A percentile compares a stretch with the other conserved stretches of the same genome.
phyloP scores from a whole-genome alignment of 2,888 invertebrate species.

The Mimachlamys varia region DNA sequence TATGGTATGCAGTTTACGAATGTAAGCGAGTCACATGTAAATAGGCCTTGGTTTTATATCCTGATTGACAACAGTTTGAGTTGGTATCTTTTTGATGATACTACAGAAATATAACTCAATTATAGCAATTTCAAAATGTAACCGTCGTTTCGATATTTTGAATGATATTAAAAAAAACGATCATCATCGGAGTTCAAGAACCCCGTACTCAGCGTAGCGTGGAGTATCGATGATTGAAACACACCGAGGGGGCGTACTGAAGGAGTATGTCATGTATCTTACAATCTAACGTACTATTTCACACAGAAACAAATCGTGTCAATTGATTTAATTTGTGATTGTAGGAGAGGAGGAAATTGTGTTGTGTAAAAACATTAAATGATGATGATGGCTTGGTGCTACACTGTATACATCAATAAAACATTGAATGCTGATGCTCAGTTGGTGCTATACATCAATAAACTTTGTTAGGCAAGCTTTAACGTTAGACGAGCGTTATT shows the following conservation, averaged over 20 bases:
- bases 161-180: not conserved
- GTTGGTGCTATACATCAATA: too few relatives aligned
- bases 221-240: not conserved
- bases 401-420: too few relatives aligned
- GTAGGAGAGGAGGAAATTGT: not conserved
- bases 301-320: conserved; percentile 3
- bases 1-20: too few relatives aligned
- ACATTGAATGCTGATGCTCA: not conserved
- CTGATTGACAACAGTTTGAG: not conserved
- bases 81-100: not conserved
- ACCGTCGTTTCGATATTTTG: not conserved
- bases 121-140: not conserved
- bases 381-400: not conserved
- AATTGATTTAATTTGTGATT: conserved; percentile 9
- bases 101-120: not conserved
- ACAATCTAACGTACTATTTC: not conserved
- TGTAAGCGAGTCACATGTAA: too few relatives aligned
- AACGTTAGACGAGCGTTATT: too few relatives aligned
- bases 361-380: not conserved
- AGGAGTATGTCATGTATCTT: not conserved
- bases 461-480: too few relatives aligned
- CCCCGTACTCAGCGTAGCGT: not conserved
- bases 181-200: not conserved
- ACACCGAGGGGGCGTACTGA: not conserved
- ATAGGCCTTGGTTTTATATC: too few relatives aligned